phyloP scores from a whole-genome alignment of 1,140 invertebrate species.

The Leptonema lineaticorne region DNA sequence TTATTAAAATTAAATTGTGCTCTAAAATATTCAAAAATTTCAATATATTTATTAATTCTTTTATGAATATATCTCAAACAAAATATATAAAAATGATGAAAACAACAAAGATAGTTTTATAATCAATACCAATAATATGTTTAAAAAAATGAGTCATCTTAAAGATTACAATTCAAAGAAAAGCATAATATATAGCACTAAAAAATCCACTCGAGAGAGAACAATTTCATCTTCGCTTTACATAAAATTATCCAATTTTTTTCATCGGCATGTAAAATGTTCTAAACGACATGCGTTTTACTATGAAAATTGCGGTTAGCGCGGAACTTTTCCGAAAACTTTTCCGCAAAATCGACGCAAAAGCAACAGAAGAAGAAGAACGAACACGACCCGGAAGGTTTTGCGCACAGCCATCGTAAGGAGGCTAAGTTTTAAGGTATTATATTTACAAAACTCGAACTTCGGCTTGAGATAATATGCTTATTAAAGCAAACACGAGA shows the following conservation, averaged over 20 bases:
- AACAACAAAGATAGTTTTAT: too few species aligned
- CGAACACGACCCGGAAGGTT: neutral
- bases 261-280: neutral
- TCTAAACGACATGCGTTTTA: neutral
- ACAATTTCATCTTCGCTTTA: too few species aligned
- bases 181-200: too few species aligned
- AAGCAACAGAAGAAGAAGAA: neutral
- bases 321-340: neutral
- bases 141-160: too few species aligned
- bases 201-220: too few species aligned
- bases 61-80: too few species aligned
- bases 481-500: slow-evolving; percentile 37
- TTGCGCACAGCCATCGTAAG: neutral
- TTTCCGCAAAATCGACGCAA: neutral
- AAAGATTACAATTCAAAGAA: too few species aligned
- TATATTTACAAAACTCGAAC: slow-evolving; percentile 33
- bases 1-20: too few species aligned
- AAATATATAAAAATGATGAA: too few species aligned
- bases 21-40: too few species aligned
- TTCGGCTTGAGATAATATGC: slow-evolving; percentile 33
- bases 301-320: neutral
- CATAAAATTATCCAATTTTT: neutral
- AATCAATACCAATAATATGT: too few species aligned
- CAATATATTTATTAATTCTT: too few species aligned
- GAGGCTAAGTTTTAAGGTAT: slow-evolving; percentile 18